Conservation (phyloP, 2,113 vertebrate genomes). For the Entelurus aequoreus region DNA sequence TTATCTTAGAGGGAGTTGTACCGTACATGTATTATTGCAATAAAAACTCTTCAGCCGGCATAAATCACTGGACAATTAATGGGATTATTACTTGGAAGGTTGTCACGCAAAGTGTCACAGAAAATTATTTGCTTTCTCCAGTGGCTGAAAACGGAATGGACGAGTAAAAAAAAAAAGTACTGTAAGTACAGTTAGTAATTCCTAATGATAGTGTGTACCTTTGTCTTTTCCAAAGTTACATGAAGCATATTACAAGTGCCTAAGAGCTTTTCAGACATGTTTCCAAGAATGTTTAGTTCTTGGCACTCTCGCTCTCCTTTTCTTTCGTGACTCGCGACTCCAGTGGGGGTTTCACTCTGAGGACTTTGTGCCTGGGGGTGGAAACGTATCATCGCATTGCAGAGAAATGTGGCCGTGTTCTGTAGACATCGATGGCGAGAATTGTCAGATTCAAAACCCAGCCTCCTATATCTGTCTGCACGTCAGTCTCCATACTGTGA, state of each 20-base stretch:
- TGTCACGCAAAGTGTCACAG: conserved; percentile 6
- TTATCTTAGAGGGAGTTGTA: conserved; percentile 9
- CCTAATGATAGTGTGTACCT: conserved; percentile 43
- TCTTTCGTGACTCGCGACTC: conserved; percentile 17
- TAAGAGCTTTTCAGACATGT: conserved; percentile 47
- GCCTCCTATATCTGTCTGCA: neutral
- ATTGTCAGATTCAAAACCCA: conserved; percentile 11
- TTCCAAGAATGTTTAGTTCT: conserved; percentile 13
- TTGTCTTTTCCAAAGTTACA: conserved; percentile 20
- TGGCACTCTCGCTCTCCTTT: conserved; percentile 18
- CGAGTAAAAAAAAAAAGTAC: neutral
- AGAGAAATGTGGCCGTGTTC: conserved; percentile 3
- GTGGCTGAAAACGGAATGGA: conserved; percentile 18
- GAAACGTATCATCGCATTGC: conserved; percentile 20
- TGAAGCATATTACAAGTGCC: conserved; percentile 35
- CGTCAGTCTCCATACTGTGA: neutral
- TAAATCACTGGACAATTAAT: conserved; percentile 24
- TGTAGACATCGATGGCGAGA: neutral
- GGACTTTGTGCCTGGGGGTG: conserved; percentile 11
- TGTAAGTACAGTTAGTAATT: conserved; percentile 4
- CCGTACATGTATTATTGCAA: conserved; percentile 10
- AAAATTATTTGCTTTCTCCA: conserved; percentile 21
- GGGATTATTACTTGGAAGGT: conserved; percentile 19
- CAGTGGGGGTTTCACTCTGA: conserved; percentile 30
- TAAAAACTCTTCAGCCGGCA: conserved; percentile 11